Evolutionary conservation across 2,888 invertebrate genomes (phyloP).

Genomic region (Tetramorium bicarinatum): DNA sequence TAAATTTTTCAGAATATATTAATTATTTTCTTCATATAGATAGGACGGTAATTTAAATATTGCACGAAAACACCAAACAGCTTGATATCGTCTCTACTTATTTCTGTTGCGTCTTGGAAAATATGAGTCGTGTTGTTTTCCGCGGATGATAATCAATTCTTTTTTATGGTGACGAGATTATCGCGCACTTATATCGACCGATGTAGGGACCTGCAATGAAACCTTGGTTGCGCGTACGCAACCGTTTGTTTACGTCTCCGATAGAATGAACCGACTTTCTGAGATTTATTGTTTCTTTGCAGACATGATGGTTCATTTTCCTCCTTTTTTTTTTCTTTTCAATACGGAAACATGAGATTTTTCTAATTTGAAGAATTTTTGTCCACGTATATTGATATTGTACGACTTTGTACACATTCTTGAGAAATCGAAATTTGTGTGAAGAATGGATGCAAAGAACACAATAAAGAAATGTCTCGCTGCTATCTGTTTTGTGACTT

Average conservation of each 20-base stretch:
- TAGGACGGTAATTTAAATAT: neutral
- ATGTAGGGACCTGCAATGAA: neutral
- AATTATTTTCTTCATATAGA: no score
- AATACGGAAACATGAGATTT: neutral
- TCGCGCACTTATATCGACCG: constrained; percentile 11
- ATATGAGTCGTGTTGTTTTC: neutral
- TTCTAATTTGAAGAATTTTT: neutral
- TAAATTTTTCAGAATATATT: no score
- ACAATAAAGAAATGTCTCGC: constrained; percentile 5
- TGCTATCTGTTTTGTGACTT: constrained; percentile 28
- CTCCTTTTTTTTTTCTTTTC: neutral
- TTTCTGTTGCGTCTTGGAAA: neutral
- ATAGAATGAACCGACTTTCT: constrained; percentile 14
- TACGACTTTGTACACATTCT: neutral
- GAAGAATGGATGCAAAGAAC: neutral
- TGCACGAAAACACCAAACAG: neutral
- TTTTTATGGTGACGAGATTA: constrained; percentile 25
- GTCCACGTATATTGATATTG: neutral
- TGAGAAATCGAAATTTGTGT: constrained; percentile 16
- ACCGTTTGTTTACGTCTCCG: constrained; percentile 34
- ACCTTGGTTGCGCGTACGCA: neutral
- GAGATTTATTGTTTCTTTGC: neutral
- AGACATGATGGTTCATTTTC: neutral
- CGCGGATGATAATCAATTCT: constrained; percentile 14
- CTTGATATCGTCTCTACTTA: neutral